These are phyloP conservation scores for Tenthredo mesomela DNA, from an alignment of 2,888 invertebrate species.

Conservation along the genomic window DNA sequence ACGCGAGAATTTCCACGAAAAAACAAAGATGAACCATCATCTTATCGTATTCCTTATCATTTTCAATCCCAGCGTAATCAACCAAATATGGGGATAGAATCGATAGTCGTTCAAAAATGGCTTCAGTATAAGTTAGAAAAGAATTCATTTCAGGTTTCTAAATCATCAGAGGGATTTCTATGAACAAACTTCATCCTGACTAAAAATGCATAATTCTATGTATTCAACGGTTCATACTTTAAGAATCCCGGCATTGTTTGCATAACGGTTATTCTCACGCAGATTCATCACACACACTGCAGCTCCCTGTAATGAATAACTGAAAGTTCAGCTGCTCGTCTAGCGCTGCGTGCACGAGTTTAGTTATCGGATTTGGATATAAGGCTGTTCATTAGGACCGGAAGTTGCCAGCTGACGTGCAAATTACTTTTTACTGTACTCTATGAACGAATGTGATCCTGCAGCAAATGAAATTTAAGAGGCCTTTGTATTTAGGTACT, in stretches of 20 bases:
- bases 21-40: not conserved
- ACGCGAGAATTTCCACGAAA: not conserved
- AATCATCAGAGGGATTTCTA: not conserved
- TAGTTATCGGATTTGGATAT: not conserved
- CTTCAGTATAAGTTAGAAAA: not conserved
- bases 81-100: not conserved
- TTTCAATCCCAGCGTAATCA: not conserved
- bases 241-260: not conserved
- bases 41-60: not conserved
- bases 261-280: slow-evolving; percentile 30
- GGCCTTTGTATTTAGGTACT: slow-evolving; percentile 6
- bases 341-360: not conserved
- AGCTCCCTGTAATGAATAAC: slow-evolving; percentile 15
- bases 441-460: not conserved
- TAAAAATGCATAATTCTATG: not conserved
- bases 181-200: not conserved
- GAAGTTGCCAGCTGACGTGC: slow-evolving; percentile 49
- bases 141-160: not conserved
- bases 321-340: slow-evolving; percentile 37
- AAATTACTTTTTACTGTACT: slow-evolving; percentile 33
- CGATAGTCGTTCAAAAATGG: not conserved
- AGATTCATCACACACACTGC: slow-evolving; percentile 3
- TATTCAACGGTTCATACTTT: not conserved
- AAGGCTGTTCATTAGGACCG: slow-evolving; percentile 26
- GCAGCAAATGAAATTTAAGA: not conserved